phyloP scores from a whole-genome alignment of 2,888 invertebrate species.

The Lasioglossum villosulum region DNA sequence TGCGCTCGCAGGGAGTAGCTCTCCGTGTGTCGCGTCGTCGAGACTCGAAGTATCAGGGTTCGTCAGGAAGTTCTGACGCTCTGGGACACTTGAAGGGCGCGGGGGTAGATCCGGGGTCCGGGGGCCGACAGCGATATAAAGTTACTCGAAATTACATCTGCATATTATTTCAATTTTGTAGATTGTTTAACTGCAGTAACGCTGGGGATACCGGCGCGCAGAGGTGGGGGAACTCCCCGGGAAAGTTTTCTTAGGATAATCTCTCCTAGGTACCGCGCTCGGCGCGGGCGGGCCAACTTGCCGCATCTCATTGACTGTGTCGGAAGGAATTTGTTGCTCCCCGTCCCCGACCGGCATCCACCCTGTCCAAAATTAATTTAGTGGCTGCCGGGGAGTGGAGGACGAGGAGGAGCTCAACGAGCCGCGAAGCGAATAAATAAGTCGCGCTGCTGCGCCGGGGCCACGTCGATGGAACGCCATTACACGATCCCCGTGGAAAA shows the following conservation, averaged over 20 bases:
- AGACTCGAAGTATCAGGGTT: constrained; percentile 59
- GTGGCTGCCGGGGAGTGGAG: constrained; percentile 39
- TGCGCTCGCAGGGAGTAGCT: constrained; percentile 21
- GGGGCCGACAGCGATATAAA: constrained; percentile 70
- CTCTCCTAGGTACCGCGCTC: constrained; percentile 66
- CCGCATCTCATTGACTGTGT: constrained; percentile 67
- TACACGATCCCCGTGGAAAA: constrained; percentile 43
- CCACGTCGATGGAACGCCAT: constrained; percentile 58
- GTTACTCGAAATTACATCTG: constrained; percentile 81
- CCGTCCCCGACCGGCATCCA: background rate
- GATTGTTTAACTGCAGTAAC: constrained; percentile 79
- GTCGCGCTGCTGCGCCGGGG: constrained; percentile 33
- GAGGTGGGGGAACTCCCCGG: constrained; percentile 47
- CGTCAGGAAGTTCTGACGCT: constrained; percentile 64
- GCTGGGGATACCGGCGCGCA: constrained; percentile 54
- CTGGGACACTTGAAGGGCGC: constrained; percentile 63
- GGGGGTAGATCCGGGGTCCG: background rate
- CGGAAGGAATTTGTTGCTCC: constrained; percentile 72
- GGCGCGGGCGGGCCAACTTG: constrained; percentile 44
- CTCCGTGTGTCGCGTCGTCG: background rate
- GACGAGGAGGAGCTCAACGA: constrained; percentile 60
- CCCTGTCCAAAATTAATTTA: constrained; percentile 70
- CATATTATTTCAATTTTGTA: constrained; percentile 80
- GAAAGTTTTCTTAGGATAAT: constrained; percentile 74
- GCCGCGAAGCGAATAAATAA: constrained; percentile 71